Percentiles rank a stretch among this genome's conserved stretches.
Conservation (phyloP, 2,888 invertebrate species). For the Ametastegia equiseti region DNA sequence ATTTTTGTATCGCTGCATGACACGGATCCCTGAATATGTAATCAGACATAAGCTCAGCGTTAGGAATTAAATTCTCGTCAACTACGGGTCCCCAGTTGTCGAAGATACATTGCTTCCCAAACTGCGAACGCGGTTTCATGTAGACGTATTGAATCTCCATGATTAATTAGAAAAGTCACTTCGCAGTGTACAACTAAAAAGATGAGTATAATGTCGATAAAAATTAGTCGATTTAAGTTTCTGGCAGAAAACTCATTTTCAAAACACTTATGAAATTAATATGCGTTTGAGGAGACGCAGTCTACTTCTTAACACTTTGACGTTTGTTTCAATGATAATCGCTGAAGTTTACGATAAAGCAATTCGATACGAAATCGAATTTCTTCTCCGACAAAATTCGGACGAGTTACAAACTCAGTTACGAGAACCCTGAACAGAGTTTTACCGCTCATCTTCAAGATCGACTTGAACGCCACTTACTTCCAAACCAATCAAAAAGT, state of each 20-base stretch:
- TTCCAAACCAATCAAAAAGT: slow-evolving; percentile 13
- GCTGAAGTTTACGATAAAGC: neutral
- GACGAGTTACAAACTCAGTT: slow-evolving; percentile 24
- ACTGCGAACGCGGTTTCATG: slow-evolving; percentile 83
- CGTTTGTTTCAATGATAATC: neutral
- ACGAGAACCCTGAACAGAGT: neutral
- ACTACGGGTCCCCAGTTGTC: slow-evolving; percentile 79
- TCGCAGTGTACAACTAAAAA: neutral
- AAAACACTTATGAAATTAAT: slow-evolving; percentile 14
- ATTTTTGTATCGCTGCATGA: slow-evolving; percentile 81
- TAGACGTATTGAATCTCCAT: slow-evolving; percentile 80
- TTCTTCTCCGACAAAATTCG: slow-evolving; percentile 21
- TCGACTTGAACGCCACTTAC: neutral
- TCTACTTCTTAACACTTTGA: neutral
- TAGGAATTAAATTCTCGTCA: slow-evolving; percentile 67
- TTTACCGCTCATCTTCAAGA: neutral
- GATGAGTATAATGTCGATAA: neutral
- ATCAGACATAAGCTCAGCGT: slow-evolving; percentile 80
- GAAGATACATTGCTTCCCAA: slow-evolving; percentile 85
- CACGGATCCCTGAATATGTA: slow-evolving; percentile 82
- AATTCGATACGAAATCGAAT: slow-evolving; percentile 9
- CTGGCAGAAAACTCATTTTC: neutral
- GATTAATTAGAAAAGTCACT: slow-evolving; percentile 49
- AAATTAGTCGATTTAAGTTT: neutral
- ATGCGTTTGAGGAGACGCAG: neutral